Evolutionary conservation across 2,797 vertebrate species (phyloP).

Genomic region (Darevskia mixta): DNA sequence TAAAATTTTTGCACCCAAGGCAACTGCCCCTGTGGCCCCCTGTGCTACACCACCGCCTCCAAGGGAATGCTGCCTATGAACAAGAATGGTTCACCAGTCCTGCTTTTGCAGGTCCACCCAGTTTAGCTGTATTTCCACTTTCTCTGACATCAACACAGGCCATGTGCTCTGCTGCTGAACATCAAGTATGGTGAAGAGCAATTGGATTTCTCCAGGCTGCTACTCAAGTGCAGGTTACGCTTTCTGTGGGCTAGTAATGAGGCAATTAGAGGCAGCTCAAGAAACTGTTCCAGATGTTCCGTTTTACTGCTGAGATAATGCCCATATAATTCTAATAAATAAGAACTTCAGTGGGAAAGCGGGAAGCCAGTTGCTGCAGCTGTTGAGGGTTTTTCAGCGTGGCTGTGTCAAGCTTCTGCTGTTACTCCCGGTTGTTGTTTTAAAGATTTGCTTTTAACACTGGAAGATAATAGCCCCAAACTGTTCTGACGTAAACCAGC

Average conservation of each 20-base stretch:
- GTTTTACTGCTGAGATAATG: constrained; percentile 14
- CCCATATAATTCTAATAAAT: not conserved
- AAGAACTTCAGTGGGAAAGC: constrained; percentile 1
- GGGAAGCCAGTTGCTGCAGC: not conserved
- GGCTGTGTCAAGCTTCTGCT: not conserved
- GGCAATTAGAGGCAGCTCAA: constrained; percentile 20
- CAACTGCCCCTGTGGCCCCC: too few species aligned
- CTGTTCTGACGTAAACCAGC: not conserved
- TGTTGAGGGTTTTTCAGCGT: not conserved
- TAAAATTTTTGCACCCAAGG: too few species aligned
- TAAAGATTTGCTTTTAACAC: not conserved
- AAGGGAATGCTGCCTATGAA: too few species aligned
- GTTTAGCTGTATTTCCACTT: not conserved
- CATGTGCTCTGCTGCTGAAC: not conserved
- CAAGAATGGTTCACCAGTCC: not conserved
- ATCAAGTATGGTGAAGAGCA: not conserved
- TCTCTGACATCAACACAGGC: not conserved
- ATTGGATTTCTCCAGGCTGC: constrained; percentile 15
- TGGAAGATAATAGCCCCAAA: not conserved
- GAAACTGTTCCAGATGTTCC: constrained; percentile 21
- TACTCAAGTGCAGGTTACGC: constrained; percentile 3
- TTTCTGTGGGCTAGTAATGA: constrained; percentile 23
- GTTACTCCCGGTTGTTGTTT: not conserved
- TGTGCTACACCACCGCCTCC: too few species aligned
- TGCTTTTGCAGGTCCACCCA: too few species aligned